Percentiles rank a stretch among this genome's conserved stretches.
These are phyloP conservation scores for Drosophila vallismaia DNA, from an alignment of 2,888 invertebrate species.

Conservation along the genomic window DNA sequence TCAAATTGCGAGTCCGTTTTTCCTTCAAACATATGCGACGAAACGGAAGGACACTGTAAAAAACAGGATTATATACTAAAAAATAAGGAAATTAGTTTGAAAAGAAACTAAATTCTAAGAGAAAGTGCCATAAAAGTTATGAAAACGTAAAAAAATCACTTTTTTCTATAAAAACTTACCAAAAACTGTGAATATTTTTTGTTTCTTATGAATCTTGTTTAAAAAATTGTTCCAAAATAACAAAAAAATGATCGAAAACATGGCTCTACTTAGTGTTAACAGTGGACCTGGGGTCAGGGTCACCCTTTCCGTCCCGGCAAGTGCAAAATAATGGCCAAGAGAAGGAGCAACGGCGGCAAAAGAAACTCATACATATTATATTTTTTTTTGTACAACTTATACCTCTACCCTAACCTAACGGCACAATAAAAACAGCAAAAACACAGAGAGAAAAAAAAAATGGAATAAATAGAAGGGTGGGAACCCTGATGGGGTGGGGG, in stretches of 20 bases:
- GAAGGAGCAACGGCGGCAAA: conserved; percentile 36
- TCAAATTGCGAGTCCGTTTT: conserved; percentile 59
- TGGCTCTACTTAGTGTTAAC: conserved; percentile 52
- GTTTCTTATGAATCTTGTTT: too few species aligned
- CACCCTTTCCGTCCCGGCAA: conserved; percentile 45
- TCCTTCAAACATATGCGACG: conserved; percentile 26
- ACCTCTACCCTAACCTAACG: conserved; percentile 26
- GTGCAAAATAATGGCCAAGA: conserved; percentile 67
- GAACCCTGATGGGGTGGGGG: conserved; percentile 1
- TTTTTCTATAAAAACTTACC: too few species aligned
- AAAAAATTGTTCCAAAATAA: neutral
- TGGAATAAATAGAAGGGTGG: conserved; percentile 27
- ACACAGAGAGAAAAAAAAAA: neutral
- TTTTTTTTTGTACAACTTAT: conserved; percentile 35
- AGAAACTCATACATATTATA: conserved; percentile 67
- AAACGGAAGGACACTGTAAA: conserved; percentile 9
- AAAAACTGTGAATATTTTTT: too few species aligned
- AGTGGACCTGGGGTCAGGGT: conserved; percentile 72
- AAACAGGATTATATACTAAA: neutral
- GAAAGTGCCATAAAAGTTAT: too few species aligned
- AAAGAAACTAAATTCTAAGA: too few species aligned
- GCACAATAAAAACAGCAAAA: neutral
- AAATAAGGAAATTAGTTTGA: neutral
- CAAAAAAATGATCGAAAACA: conserved; percentile 9
- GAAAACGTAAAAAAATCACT: too few species aligned